Evolutionary conservation across 1,140 invertebrate species (phyloP), one percentile per base, ranked within the genome.

Genomic region (Centruroides vittatus): DNA sequence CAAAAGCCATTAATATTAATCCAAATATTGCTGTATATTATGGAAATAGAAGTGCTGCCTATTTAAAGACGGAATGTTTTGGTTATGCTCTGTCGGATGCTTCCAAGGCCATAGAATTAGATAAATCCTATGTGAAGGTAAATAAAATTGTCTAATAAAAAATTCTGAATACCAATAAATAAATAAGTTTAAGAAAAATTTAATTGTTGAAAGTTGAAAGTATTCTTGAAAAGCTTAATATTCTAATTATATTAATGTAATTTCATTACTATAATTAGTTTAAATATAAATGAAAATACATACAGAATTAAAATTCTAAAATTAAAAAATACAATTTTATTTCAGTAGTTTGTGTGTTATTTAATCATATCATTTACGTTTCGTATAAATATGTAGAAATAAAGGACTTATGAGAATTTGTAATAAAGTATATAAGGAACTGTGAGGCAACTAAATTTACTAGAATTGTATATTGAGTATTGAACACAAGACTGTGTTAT

Each of bases 31-130:
- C 93, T 34, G 82, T 89, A 41, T 93, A 86, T 71, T 93, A 86
- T 78, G 89, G 85, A 1, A 99, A 99, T 76, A 82, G 96, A 67
- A 96, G 93, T 79, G 86, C 98, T 78, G 87, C 93, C 12, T 92
- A 97, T 74, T 75, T 98, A 49, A 87, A 86, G 68, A 84, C 83
- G 54, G 93, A 98, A 77, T 89, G 85, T 72, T 98, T 93, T 77
- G 94, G 94, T 36, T 92, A 88, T 73, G 94, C 94, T 0, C 74
- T 98, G 48, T 77, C 75, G 41, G 96, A 99, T 81, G 95, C 95
- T 7, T 83, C 87, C 1, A 88, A 86, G 73, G 87, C 95, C 3
- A 88, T 98, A 53, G 85, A 92, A 74, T 70, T 93, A 56, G 92
- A 98, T 76, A 86, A 82, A 66, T 81, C 79, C 49, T 98, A 98